These are phyloP conservation scores for Alethe diademata DNA, from an alignment of 2,113 vertebrate species.

Conservation along the genomic window DNA sequence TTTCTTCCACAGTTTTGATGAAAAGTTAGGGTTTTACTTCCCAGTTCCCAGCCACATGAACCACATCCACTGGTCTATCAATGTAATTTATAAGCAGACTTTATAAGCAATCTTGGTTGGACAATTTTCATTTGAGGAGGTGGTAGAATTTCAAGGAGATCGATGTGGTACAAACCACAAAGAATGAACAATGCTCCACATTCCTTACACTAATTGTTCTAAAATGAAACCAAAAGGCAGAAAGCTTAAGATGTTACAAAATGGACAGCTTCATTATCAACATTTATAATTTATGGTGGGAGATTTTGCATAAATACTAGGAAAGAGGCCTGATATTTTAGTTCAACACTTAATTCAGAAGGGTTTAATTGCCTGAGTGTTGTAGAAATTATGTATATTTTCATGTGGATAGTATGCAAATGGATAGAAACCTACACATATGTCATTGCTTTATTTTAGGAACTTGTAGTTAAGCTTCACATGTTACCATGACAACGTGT, in stretches of 20 bases:
- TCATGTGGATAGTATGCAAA: conserved; percentile 33
- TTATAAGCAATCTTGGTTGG: neutral
- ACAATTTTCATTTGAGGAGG: neutral
- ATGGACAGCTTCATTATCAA: neutral
- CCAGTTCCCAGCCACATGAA: neutral
- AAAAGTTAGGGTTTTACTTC: neutral
- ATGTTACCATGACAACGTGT: conserved; percentile 71
- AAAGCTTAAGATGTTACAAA: neutral
- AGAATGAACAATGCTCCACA: neutral
- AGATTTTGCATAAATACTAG: neutral
- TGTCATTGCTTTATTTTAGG: conserved; percentile 64
- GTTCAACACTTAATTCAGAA: conserved; percentile 7
- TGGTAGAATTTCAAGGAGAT: neutral
- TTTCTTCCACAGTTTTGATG: neutral
- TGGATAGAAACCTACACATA: conserved; percentile 32
- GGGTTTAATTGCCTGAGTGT: neutral
- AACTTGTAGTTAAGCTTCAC: conserved; percentile 50
- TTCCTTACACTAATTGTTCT: neutral
- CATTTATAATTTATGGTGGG: neutral
- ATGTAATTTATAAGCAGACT: neutral
- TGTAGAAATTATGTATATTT: neutral
- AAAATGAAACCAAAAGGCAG: neutral
- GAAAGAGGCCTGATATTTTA: neutral
- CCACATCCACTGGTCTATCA: neutral
- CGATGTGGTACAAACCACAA: neutral